Evolutionary conservation across 2,888 invertebrate species (phyloP).

Genomic region (Pammene fasciana): DNA sequence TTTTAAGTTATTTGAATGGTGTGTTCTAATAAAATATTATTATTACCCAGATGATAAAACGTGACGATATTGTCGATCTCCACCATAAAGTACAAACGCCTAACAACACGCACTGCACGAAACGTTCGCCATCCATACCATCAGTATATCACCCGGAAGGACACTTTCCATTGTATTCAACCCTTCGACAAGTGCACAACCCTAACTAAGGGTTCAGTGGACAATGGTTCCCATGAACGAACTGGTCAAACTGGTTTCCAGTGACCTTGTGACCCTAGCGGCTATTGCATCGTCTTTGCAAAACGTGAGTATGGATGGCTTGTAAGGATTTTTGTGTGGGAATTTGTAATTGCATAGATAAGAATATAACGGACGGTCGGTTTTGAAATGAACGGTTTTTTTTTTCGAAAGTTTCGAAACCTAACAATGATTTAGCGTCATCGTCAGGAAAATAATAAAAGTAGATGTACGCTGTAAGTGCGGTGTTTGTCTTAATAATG

Average conservation of each 20-base stretch:
- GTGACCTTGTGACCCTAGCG: slow-evolving; percentile 43
- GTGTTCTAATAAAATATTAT: too few relatives aligned
- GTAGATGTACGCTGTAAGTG: too few relatives aligned
- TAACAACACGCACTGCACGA: neutral
- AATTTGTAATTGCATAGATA: slow-evolving; percentile 9
- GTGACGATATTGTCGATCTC: too few relatives aligned
- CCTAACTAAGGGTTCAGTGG: slow-evolving; percentile 51
- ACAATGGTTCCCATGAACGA: slow-evolving; percentile 71
- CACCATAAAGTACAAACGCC: neutral
- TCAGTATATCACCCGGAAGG: slow-evolving; percentile 11
- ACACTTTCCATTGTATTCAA: slow-evolving; percentile 23
- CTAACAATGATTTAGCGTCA: too few relatives aligned
- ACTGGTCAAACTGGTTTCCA: slow-evolving; percentile 75
- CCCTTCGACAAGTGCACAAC: slow-evolving; percentile 33
- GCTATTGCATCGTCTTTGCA: slow-evolving; percentile 51
- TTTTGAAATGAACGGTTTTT: neutral
- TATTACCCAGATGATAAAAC: too few relatives aligned
- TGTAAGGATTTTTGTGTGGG: slow-evolving; percentile 61
- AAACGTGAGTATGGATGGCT: slow-evolving; percentile 63
- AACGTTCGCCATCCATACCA: neutral
- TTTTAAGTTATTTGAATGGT: too few relatives aligned
- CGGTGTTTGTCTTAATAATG: too few relatives aligned
- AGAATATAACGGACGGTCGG: neutral
- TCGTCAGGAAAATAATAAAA: too few relatives aligned
- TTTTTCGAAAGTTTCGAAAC: too few relatives aligned